phyloP scores from a whole-genome alignment of 1,140 invertebrate genomes.

The Brachionus manjavacas region DNA sequence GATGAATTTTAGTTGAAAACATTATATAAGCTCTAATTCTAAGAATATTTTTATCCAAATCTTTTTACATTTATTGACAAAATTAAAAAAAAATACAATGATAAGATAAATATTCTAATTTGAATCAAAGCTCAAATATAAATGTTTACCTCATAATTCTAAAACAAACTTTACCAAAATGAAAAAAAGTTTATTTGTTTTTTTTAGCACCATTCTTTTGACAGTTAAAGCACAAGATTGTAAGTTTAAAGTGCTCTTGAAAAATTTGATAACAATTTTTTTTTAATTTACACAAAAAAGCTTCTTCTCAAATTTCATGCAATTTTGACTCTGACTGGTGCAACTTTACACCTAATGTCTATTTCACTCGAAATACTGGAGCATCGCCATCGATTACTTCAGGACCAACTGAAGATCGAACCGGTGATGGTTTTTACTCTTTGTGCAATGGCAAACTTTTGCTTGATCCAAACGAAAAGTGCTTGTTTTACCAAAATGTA shows the following conservation, averaged over 20 bases:
- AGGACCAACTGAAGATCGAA: neutral
- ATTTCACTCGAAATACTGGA: neutral
- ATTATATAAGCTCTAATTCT: neutral
- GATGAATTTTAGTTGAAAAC: neutral
- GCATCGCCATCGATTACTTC: neutral
- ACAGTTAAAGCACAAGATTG: neutral
- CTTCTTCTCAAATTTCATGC: neutral
- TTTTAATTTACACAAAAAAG: neutral
- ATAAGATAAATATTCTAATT: neutral
- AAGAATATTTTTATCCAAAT: neutral
- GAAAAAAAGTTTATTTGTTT: neutral
- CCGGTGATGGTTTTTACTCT: neutral
- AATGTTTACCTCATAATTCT: neutral
- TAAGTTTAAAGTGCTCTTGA: neutral
- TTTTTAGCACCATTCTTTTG: neutral
- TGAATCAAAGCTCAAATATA: neutral
- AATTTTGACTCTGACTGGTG: conserved; percentile 9
- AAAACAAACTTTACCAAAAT: neutral
- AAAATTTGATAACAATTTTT: neutral
- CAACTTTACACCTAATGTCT: neutral
- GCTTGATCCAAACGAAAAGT: neutral
- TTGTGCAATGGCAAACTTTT: conserved; percentile 15
- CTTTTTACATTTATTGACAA: neutral
- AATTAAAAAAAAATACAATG: neutral
- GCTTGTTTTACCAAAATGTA: neutral